phyloP scores from a whole-genome alignment of 2,888 invertebrate species.

The Eupeodes latifasciatus region DNA sequence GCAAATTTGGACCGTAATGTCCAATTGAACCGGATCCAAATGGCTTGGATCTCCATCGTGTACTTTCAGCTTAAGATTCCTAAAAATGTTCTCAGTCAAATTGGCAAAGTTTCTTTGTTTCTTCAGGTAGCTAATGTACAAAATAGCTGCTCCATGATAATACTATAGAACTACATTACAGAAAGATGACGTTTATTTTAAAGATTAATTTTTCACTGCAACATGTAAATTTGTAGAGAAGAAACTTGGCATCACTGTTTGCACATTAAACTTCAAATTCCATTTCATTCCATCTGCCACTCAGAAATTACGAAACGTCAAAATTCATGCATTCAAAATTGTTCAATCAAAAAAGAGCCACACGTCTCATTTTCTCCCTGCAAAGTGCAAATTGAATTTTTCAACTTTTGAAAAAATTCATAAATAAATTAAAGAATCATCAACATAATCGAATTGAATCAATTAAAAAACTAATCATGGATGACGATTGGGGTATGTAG shows the following conservation, averaged over 20 bases:
- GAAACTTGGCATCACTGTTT: slow-evolving; percentile 2
- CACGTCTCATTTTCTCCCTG: slow-evolving; percentile 60
- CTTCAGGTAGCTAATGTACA: no score
- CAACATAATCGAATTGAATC: neutral
- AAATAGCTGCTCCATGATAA: no score
- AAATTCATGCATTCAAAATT: slow-evolving; percentile 64
- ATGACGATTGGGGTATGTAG: slow-evolving; percentile 89
- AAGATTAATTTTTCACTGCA: no score
- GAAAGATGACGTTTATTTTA: no score
- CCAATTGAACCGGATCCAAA: no score
- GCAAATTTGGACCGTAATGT: no score
- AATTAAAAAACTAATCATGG: slow-evolving; percentile 84
- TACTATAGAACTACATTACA: no score
- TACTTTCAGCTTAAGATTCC: no score
- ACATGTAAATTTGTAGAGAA: no score
- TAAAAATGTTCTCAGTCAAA: no score
- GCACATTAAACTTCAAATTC: neutral
- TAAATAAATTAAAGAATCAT: neutral
- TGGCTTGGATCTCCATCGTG: no score
- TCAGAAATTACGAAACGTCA: slow-evolving; percentile 45
- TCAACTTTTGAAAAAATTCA: slow-evolving; percentile 14
- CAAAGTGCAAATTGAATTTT: slow-evolving; percentile 23
- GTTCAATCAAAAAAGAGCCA: slow-evolving; percentile 52
- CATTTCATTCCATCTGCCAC: slow-evolving; percentile 17
- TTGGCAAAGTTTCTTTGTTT: no score